phyloP scores from a whole-genome alignment of 2,113 vertebrate genomes.

The Acrocephalus arundinaceus region DNA sequence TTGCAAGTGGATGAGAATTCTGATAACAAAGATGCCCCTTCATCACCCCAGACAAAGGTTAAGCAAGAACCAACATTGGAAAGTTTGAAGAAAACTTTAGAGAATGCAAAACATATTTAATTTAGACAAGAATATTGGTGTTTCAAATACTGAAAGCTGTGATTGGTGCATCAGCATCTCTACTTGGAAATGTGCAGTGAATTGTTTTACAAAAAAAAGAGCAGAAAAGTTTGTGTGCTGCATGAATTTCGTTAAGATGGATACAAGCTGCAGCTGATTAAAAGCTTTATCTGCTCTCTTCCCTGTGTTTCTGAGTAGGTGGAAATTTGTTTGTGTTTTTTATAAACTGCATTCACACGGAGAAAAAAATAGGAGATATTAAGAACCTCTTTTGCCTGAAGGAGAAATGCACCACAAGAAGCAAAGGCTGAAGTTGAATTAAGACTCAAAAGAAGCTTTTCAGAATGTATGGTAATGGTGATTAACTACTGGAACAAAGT shows the following conservation, averaged over 20 bases:
- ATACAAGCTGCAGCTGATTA: neutral
- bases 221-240: neutral
- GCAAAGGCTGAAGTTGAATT: slow-evolving; percentile 4
- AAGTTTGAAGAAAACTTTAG: neutral
- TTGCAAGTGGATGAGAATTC: neutral
- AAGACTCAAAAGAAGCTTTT: slow-evolving; percentile 38
- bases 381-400: neutral
- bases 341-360: neutral
- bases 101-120: neutral
- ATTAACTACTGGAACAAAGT: slow-evolving; percentile 23
- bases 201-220: neutral
- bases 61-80: neutral
- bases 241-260: neutral
- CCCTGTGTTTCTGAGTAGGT: neutral
- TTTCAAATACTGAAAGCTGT: neutral
- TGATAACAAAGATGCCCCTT: neutral
- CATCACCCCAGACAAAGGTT: neutral
- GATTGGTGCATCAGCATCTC: neutral
- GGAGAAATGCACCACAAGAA: neutral
- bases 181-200: neutral
- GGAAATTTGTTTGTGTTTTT: neutral
- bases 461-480: slow-evolving; percentile 14
- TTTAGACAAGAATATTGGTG: neutral
- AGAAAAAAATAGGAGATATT: neutral
- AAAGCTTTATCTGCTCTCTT: neutral